A percentile compares a stretch with the other conserved stretches of the same genome.
These are phyloP conservation scores for Lepus europaeus DNA, from an alignment of 2,113 vertebrate genomes.

Conservation along the genomic window DNA sequence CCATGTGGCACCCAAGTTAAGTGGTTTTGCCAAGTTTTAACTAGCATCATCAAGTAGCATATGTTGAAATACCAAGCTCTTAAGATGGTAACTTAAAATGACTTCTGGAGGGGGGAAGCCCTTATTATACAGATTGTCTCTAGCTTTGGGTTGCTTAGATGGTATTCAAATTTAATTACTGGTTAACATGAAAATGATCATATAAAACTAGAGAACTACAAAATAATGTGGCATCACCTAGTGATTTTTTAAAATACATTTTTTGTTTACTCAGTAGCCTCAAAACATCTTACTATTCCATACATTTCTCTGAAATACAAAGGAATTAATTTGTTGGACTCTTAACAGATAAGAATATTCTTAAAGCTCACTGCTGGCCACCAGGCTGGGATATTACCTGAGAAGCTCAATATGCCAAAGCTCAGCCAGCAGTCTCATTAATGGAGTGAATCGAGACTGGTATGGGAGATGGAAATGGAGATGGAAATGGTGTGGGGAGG, in stretches of 20 bases:
- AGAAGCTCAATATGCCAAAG: not conserved
- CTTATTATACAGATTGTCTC: not conserved
- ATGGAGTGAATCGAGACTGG: not conserved
- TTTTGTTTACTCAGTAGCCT: not conserved
- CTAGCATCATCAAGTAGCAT: not conserved
- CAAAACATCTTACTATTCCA: not conserved
- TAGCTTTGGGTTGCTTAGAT: not conserved
- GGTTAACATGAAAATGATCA: conserved; percentile 47
- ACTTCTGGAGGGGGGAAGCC: not conserved
- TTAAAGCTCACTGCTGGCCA: not conserved
- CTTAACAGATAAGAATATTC: not conserved
- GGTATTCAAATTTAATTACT: conserved; percentile 34
- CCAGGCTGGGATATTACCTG: not conserved
- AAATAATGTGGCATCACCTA: not conserved
- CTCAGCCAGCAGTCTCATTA: not conserved
- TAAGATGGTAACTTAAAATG: not conserved
- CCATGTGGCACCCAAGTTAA: not conserved
- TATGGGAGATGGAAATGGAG: not conserved
- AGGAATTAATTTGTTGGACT: not conserved
- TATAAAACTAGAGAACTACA: conserved; percentile 45
- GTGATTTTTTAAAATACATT: not conserved
- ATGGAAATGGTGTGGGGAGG: not conserved
- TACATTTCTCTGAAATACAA: not conserved
- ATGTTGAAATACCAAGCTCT: not conserved
- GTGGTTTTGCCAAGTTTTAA: not conserved